These are phyloP conservation scores for Philereme vetulata DNA, from an alignment of 2,888 invertebrate species.

Conservation along the genomic window DNA sequence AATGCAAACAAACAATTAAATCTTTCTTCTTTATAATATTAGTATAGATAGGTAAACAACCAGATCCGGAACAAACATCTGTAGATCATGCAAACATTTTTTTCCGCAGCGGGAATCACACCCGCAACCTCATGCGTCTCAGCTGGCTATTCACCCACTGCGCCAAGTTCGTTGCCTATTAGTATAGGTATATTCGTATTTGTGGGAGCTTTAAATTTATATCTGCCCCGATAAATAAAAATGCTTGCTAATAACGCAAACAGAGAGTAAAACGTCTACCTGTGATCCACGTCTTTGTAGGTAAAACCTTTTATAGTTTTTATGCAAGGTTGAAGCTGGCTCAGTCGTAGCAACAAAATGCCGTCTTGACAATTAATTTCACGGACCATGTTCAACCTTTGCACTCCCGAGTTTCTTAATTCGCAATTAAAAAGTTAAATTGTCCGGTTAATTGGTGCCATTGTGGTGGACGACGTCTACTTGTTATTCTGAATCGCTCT, in stretches of 20 bases:
- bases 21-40: too few species aligned
- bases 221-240: too few species aligned
- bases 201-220: too few species aligned
- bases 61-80: too few species aligned
- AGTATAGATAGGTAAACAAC: too few species aligned
- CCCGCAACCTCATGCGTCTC: too few species aligned
- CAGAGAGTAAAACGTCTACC: not conserved
- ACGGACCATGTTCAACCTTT: conserved; percentile 67
- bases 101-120: too few species aligned
- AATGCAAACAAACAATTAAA: too few species aligned
- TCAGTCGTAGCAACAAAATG: conserved; percentile 22
- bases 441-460: conserved; percentile 78
- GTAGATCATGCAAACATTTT: too few species aligned
- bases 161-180: too few species aligned
- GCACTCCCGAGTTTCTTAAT: conserved; percentile 72
- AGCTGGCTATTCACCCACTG: too few species aligned
- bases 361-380: conserved; percentile 56
- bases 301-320: not conserved
- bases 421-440: conserved; percentile 81
- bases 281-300: not conserved
- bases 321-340: conserved; percentile 8
- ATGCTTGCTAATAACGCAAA: not conserved
- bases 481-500: conserved; percentile 70
- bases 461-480: conserved; percentile 72
- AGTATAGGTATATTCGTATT: too few species aligned